phyloP scores from a whole-genome alignment of 2,797 vertebrate species.

The Gymnothorax reevesii region DNA sequence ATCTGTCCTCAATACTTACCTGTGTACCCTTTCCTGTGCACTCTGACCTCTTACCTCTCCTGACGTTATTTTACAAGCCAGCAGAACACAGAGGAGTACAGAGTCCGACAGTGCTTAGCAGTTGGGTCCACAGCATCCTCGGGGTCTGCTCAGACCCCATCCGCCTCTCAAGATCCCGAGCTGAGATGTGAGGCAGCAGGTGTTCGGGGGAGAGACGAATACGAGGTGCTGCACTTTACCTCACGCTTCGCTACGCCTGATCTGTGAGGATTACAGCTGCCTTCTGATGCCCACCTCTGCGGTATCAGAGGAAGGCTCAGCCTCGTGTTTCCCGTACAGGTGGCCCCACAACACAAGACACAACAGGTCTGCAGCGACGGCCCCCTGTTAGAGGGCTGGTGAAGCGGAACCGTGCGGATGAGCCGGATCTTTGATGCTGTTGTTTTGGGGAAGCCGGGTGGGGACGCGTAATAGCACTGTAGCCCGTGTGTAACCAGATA shows the following conservation, averaged over 20 bases:
- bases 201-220: neutral
- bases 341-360: slow-evolving; percentile 51
- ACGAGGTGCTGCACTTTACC: slow-evolving; percentile 46
- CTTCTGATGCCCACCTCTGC: slow-evolving; percentile 64
- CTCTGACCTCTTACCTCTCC: neutral
- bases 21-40: neutral
- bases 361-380: slow-evolving; percentile 55
- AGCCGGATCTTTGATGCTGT: slow-evolving; percentile 40
- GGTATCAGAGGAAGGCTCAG: slow-evolving; percentile 34
- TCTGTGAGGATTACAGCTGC: slow-evolving; percentile 63
- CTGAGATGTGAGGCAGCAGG: neutral
- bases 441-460: slow-evolving; percentile 18
- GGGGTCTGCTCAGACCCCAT: neutral
- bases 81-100: too few species aligned
- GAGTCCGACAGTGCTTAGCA: too few species aligned
- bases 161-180: neutral
- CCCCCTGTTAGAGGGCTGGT: slow-evolving; percentile 49
- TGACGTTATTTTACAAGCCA: too few species aligned
- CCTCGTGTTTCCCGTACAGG: slow-evolving; percentile 51
- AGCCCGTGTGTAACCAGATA: slow-evolving; percentile 51
- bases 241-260: slow-evolving; percentile 65
- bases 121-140: neutral
- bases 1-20: neutral
- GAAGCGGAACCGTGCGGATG: slow-evolving; percentile 53
- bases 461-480: slow-evolving; percentile 41